Evolutionary conservation across 2,113 vertebrate species (phyloP).

Genomic region (Malurus cyaneus): DNA sequence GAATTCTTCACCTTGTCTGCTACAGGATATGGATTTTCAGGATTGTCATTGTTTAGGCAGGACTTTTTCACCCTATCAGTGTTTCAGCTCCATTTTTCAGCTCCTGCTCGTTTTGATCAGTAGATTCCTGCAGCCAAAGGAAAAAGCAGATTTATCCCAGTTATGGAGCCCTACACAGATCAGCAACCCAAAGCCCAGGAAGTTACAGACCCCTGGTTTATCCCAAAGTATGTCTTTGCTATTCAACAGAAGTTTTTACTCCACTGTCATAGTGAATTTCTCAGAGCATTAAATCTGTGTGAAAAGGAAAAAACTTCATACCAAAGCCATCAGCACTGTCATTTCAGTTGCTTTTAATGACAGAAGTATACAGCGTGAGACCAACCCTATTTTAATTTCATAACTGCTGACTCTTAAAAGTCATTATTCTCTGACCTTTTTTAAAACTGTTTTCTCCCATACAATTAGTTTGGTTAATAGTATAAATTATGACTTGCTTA

Average conservation of each 20-base stretch:
- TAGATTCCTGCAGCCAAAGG: not conserved
- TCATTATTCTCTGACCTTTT: not conserved
- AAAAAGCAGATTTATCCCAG: not conserved
- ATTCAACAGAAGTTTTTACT: not conserved
- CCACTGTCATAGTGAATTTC: not conserved
- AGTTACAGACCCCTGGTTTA: not conserved
- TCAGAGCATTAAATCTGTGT: not conserved
- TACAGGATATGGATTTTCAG: not conserved
- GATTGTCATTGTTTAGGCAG: not conserved
- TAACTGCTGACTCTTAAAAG: not conserved
- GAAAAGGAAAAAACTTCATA: not conserved
- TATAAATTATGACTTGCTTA: not conserved
- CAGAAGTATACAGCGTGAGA: not conserved
- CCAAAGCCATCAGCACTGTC: not conserved
- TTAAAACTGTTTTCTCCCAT: not conserved
- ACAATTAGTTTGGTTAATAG: slow-evolving; percentile 20
- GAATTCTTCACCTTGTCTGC: not conserved
- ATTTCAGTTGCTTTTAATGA: not conserved
- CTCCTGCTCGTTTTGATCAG: not conserved
- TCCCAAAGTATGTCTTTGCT: not conserved
- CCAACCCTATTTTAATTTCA: not conserved
- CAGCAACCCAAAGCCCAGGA: not conserved
- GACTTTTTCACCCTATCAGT: not conserved
- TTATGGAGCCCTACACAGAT: not conserved
- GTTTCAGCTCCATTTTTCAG: not conserved